Evolutionary conservation across 92 coral and sea anemone species (phyloP).

Genomic region (Epizoanthus ramosus): DNA sequence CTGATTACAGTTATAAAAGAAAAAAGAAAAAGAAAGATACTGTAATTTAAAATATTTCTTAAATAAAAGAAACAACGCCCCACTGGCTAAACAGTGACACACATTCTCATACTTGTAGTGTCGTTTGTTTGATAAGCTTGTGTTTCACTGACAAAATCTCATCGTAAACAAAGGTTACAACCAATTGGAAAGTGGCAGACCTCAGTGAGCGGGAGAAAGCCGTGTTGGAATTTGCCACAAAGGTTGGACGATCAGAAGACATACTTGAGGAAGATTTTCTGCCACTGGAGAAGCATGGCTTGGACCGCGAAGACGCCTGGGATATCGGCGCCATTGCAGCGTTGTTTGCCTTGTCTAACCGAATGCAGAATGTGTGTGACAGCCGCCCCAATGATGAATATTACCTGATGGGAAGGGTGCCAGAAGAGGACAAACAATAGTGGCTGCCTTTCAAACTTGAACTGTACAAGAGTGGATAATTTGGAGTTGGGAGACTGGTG

Average conservation of each 20-base stretch:
- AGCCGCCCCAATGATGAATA: slow-evolving; percentile 89
- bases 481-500: too few relatives aligned
- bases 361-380: slow-evolving; percentile 86
- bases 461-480: too few relatives aligned
- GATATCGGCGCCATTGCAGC: slow-evolving; percentile 89
- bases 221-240: slow-evolving; percentile 74
- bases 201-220: slow-evolving; percentile 77
- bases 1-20: too few relatives aligned
- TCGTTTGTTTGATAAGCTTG: background rate
- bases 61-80: too few relatives aligned
- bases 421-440: slow-evolving; percentile 46
- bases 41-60: too few relatives aligned
- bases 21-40: too few relatives aligned
- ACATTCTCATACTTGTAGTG: background rate
- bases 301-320: slow-evolving; percentile 87
- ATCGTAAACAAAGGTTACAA: slow-evolving; percentile 49
- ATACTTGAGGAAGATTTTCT: slow-evolving; percentile 66
- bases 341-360: slow-evolving; percentile 87
- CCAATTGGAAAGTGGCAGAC: slow-evolving; percentile 84
- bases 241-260: slow-evolving; percentile 69
- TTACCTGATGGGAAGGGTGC: slow-evolving; percentile 77
- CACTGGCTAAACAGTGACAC: too few relatives aligned
- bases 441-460: too few relatives aligned
- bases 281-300: slow-evolving; percentile 68
- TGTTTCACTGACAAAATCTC: background rate